phyloP scores from a whole-genome alignment of 2,113 vertebrate species.

The Semicossyphus pulcher region DNA sequence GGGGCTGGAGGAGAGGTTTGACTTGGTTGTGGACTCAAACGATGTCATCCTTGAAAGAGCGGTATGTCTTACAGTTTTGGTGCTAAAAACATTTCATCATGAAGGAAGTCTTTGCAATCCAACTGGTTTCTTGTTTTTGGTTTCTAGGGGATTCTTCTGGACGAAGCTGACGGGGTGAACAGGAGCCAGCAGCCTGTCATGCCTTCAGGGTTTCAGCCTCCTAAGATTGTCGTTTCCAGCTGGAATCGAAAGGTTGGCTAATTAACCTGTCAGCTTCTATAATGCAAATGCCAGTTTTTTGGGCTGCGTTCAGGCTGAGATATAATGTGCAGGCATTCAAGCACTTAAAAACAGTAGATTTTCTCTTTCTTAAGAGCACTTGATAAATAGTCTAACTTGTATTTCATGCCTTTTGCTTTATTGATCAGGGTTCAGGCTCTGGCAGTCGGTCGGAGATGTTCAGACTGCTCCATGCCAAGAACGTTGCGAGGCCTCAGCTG shows the following conservation, averaged over 20 bases:
- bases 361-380: background rate
- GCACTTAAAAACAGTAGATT: background rate
- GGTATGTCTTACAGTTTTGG: conserved; percentile 80
- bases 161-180: conserved; percentile 93
- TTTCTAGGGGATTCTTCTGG: conserved; percentile 92
- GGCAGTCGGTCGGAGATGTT: conserved; percentile 88
- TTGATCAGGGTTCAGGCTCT: conserved; percentile 82
- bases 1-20: conserved; percentile 93
- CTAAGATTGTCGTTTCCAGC: conserved; percentile 94
- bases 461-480: conserved; percentile 94
- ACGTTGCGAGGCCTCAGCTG: conserved; percentile 92
- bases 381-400: background rate
- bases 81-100: background rate
- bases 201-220: conserved; percentile 90
- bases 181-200: conserved; percentile 92
- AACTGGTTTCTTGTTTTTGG: conserved; percentile 13
- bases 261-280: conserved; percentile 16
- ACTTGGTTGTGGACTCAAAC: conserved; percentile 94
- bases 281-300: conserved; percentile 19
- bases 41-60: conserved; percentile 95
- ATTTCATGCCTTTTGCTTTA: conserved; percentile 6
- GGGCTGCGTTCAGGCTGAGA: conserved; percentile 9
- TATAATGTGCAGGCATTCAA: background rate
- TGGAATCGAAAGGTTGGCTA: conserved; percentile 96
- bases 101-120: background rate